Conservation (phyloP, 2,888 invertebrate genomes). For the Bruchidius siliquastri region DNA sequence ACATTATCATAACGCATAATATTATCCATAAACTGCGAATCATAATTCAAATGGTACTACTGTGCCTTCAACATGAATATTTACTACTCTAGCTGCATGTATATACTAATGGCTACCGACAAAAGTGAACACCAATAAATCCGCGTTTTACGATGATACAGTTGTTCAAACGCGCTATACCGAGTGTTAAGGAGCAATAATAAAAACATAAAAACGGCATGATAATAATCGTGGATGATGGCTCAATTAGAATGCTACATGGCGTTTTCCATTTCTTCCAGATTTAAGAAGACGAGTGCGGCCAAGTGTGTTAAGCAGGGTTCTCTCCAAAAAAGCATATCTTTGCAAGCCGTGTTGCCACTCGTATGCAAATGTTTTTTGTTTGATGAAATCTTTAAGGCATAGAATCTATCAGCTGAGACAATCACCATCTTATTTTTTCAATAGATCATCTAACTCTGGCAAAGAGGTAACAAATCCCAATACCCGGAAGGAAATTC, state of each 20-base stretch:
- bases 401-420: too few species aligned
- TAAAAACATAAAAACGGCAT: neutral
- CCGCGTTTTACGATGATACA: neutral
- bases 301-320: too few species aligned
- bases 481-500: neutral
- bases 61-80: neutral
- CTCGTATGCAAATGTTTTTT: too few species aligned
- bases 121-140: neutral
- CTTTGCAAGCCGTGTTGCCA: too few species aligned
- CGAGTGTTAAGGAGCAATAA: neutral
- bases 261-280: slow-evolving; percentile 26
- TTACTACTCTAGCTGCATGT: neutral
- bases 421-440: too few species aligned
- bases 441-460: neutral
- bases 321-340: too few species aligned
- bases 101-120: neutral
- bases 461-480: too few species aligned
- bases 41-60: neutral
- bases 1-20: neutral
- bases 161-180: neutral
- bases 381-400: too few species aligned
- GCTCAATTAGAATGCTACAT: slow-evolving; percentile 13
- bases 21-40: neutral
- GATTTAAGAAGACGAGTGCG: too few species aligned
- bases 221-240: slow-evolving; percentile 3